These are phyloP conservation scores for Callimorpha dominula DNA, from an alignment of 2,888 invertebrate genomes.

Conservation along the genomic window DNA sequence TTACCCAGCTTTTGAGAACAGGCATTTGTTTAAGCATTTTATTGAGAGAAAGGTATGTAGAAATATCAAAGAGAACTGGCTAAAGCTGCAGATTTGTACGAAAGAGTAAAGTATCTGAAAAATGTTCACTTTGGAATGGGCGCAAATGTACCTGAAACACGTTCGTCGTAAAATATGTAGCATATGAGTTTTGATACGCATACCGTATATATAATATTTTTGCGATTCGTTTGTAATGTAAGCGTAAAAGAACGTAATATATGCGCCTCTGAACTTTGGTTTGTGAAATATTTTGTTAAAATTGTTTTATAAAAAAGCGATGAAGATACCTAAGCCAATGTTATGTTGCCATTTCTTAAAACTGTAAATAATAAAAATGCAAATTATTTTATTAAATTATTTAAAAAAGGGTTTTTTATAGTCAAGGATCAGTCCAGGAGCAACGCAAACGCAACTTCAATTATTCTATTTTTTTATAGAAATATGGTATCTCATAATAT, in stretches of 20 bases:
- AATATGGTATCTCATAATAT: no score
- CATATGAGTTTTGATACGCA: background rate
- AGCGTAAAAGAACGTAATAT: background rate
- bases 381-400: no score
- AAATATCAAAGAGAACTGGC: background rate
- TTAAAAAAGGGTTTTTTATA: no score
- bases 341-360: background rate
- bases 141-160: background rate
- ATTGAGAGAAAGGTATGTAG: background rate
- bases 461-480: no score
- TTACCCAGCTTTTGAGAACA: background rate
- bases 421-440: no score
- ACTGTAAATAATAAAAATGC: no score
- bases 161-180: background rate
- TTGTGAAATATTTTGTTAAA: background rate
- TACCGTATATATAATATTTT: background rate
- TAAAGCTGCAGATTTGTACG: background rate
- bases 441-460: no score
- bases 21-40: slow-evolving; percentile 5
- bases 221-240: background rate
- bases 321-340: background rate
- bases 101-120: slow-evolving; percentile 2
- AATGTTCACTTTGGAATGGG: slow-evolving; percentile 3
- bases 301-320: background rate
- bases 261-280: background rate